phyloP scores from a whole-genome alignment of 1,140 invertebrate species.

The Pseudomyrmex flavicornis region DNA sequence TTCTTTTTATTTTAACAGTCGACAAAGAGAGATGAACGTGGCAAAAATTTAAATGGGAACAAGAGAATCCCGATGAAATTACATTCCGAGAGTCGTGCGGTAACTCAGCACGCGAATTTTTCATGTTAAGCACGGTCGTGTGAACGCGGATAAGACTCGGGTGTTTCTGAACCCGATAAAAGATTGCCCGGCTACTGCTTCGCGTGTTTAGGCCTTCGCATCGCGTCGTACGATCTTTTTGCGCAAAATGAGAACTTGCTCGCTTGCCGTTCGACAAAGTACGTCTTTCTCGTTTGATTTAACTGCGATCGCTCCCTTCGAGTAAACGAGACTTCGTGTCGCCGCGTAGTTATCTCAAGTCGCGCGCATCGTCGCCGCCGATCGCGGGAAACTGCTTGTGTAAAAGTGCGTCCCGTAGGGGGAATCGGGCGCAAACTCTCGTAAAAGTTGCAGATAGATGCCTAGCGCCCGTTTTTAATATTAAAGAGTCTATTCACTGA shows the following conservation, averaged over 20 bases:
- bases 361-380: neutral
- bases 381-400: neutral
- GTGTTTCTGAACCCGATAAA: constrained; percentile 13
- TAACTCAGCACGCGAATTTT: constrained; percentile 13
- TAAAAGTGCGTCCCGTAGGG: constrained; percentile 28
- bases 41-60: constrained; percentile 36
- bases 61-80: constrained; percentile 24
- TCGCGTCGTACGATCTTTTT: constrained; percentile 4
- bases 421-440: neutral
- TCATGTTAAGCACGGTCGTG: constrained; percentile 12
- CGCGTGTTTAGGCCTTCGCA: neutral
- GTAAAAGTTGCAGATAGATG: constrained; percentile 34
- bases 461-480: constrained; percentile 29
- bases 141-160: constrained; percentile 16
- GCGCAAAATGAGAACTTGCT: neutral
- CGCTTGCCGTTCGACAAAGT: constrained; percentile 24
- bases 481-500: too few species aligned
- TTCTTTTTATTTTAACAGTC: constrained; percentile 32
- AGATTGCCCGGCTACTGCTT: neutral
- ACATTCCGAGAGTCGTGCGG: constrained; percentile 17
- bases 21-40: constrained; percentile 48
- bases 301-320: constrained; percentile 14
- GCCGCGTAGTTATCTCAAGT: constrained; percentile 16
- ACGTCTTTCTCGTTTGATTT: neutral
- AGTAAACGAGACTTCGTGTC: constrained; percentile 36